Percentiles rank a stretch among this genome's conserved stretches.
Evolutionary conservation across 2,888 invertebrate species (phyloP).

Genomic region (Hermaeophaga mercurialis): DNA sequence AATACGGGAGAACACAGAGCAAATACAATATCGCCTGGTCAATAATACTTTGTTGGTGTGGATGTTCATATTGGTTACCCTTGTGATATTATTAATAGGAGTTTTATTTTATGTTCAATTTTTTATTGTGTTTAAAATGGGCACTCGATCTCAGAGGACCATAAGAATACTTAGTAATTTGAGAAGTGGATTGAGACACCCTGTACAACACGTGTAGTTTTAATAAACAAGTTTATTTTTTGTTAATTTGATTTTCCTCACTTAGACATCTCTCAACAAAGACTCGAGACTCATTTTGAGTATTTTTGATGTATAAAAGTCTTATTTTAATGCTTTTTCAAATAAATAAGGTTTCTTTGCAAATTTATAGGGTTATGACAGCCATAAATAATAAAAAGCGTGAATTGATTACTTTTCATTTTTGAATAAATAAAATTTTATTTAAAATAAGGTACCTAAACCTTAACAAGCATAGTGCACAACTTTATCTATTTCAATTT

Average conservation of each 20-base stretch:
- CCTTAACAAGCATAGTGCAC: too few relatives aligned
- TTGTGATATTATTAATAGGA: conserved; percentile 41
- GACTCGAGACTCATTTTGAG: too few relatives aligned
- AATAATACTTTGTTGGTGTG: conserved; percentile 29
- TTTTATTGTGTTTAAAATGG: conserved; percentile 34
- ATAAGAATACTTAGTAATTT: conserved; percentile 19
- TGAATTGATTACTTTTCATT: too few relatives aligned
- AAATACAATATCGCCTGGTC: conserved; percentile 10
- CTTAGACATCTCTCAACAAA: too few relatives aligned
- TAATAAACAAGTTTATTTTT: background rate
- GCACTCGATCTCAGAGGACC: background rate
- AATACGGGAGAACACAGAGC: conserved; percentile 12
- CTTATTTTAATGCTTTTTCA: background rate
- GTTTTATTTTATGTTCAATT: conserved; percentile 47
- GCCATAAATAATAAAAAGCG: too few relatives aligned
- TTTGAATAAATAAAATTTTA: too few relatives aligned
- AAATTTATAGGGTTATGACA: too few relatives aligned
- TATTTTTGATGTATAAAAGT: too few relatives aligned
- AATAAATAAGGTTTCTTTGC: too few relatives aligned
- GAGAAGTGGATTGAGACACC: conserved; percentile 2
- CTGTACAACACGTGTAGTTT: background rate
- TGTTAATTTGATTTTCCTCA: too few relatives aligned
- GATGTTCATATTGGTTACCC: conserved; percentile 38
- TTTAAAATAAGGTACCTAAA: too few relatives aligned
- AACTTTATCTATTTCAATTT: too few relatives aligned